These are phyloP conservation scores for Lasiurus cinereus DNA, from an alignment of 2,113 vertebrate species.

Conservation along the genomic window DNA sequence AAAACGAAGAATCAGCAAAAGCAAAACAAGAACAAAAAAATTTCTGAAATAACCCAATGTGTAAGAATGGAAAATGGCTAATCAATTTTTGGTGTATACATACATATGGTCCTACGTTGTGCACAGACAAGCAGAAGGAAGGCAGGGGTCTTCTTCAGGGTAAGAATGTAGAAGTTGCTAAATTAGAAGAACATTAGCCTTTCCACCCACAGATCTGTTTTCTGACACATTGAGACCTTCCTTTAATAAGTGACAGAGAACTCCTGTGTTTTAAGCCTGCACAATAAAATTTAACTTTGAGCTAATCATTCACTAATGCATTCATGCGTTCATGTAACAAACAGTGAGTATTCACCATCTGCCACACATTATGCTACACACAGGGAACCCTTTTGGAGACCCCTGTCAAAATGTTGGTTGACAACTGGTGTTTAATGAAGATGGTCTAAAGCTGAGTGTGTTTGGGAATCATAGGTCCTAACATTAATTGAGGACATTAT, in stretches of 20 bases:
- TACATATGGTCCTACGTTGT: neutral
- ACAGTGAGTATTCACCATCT: neutral
- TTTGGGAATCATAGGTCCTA: neutral
- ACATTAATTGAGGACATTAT: neutral
- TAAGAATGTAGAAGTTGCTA: neutral
- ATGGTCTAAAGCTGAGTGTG: constrained; percentile 27
- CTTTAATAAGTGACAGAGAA: constrained; percentile 28
- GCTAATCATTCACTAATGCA: neutral
- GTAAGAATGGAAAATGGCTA: neutral
- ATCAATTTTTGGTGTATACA: neutral
- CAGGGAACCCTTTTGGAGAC: neutral
- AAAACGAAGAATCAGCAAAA: neutral
- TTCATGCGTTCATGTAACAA: constrained; percentile 24
- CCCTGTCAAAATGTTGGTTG: constrained; percentile 14
- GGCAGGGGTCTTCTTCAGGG: neutral
- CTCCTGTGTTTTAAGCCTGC: neutral
- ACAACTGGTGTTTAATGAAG: constrained; percentile 12
- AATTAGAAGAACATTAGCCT: neutral
- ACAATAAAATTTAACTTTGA: constrained; percentile 44
- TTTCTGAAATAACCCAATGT: neutral
- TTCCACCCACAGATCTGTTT: neutral
- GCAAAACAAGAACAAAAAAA: neutral
- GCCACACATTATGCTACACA: neutral
- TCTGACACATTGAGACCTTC: neutral
- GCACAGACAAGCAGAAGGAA: neutral